phyloP scores from a whole-genome alignment of 2,113 vertebrate genomes.

The Erythrolamprus reginae region DNA sequence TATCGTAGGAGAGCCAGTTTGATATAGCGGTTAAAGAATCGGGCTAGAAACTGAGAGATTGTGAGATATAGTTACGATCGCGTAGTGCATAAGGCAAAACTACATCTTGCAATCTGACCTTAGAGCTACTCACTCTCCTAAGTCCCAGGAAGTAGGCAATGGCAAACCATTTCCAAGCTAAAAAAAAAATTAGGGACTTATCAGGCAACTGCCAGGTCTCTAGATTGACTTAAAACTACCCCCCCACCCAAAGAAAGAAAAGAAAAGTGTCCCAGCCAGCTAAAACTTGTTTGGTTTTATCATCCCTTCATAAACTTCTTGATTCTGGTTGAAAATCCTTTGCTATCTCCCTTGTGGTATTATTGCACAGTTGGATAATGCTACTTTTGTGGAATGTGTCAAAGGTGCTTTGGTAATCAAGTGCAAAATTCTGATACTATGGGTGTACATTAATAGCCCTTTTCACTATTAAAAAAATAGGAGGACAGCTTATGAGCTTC shows the following conservation, averaged over 20 bases:
- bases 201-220: background rate
- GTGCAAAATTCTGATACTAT: background rate
- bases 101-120: background rate
- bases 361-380: background rate
- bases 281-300: no score
- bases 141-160: background rate
- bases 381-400: background rate
- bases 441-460: background rate
- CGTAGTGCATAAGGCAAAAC: no score
- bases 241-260: background rate
- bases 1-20: background rate
- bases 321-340: background rate
- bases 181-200: background rate
- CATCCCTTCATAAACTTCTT: background rate
- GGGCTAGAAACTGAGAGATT: background rate
- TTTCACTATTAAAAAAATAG: background rate
- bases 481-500: background rate
- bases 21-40: background rate
- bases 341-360: background rate
- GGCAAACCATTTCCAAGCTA: background rate
- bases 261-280: background rate
- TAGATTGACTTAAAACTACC: background rate
- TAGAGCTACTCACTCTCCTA: background rate
- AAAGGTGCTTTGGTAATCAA: background rate
- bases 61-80: background rate